Base-by-base conservation (phyloP, 2,888 invertebrate species). In the Buathra laborator region DNA sequence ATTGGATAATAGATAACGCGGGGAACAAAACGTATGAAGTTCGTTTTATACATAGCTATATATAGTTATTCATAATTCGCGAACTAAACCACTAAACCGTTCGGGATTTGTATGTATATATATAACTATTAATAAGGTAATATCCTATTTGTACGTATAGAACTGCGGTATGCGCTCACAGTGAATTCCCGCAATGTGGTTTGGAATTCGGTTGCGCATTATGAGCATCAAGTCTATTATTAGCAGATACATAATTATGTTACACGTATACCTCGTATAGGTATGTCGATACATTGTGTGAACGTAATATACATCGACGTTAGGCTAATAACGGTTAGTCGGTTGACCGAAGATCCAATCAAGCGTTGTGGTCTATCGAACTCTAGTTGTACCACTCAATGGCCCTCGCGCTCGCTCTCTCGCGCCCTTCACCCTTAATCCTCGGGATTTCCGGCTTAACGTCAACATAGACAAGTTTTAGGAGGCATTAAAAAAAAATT, bases 321-420 rank as follows among this genome's bases (percentile, higher is more conserved):
- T 46, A 76, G 76, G 66, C 51, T 62, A 81, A 84, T 72, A 81
- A 72, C 76, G 80, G 67, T 84, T 77, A 66, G 51, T 72, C 80
- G 80, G 77, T 84, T 81, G 48, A 84, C 77, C 76, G 67, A 77
- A 81, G 81, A 84, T 81, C 80, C 81, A 77, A 72, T 84, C 76
- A 81, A 81, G 76, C 59, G 59, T 48, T 72, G 66, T 37, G 67
- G 37, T 59, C 44, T 53, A 56, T 67, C 51, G 56, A 59, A 74
- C 44, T 56, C 16, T 67, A 46, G 53, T 56, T 77, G 56, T 44
- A 29, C 37, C 62, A 24, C 62, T 24, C 59, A 37, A 37, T 37
- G 37, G 1, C 24, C 19, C 7, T 2, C 1, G n/a, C 44, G 19
- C 46, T 16, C 70, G 14, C 68, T 48, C 29, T 59, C 5, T n/a